Base-by-base conservation (phyloP, 2,113 vertebrate species). In the Microcebus jonahi region DNA sequence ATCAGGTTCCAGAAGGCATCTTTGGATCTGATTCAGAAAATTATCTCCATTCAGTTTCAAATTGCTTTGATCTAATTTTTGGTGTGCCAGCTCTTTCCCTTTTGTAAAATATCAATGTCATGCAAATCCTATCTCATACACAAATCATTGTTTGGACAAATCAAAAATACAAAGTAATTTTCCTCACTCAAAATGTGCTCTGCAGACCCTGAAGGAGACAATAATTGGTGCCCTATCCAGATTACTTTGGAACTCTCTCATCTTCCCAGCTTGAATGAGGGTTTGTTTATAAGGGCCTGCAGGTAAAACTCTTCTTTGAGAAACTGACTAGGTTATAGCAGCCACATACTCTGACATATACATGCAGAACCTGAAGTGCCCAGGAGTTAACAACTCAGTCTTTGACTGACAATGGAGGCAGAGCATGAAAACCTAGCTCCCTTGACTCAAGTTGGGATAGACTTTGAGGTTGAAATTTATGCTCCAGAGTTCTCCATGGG, bases 11-110 rank as follows among this genome's bases (percentile, higher is more conserved):
- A 55, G 70, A 88, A 87, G 9, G 23, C 9, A 80, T 65, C 29
- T 84, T 88, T 88, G 25, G 50, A 55, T 96, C 48, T 50, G 36
- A 83, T 80, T 75, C 50, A 73, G 55, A 84, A 85, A 89, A 85
- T 71, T 45, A 65, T 18, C 34, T 73, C 34, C 36, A 55, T 6
- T 79, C 8, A 79, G 20, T 88, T 92, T 92, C 89, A 85, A 57
- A 73, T 17, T 63, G 6, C 25, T 3, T 4, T 85, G 34, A 79
- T 68, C 50, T 61, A 77, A 75, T 45, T 76, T 80, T 82, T 73
- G 42, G 9, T 75, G 21, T 45, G 45, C 29, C n/a, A 81, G 27
- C 20, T 29, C 82, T 89, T 89, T 71, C 55, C 34, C 15, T 83
- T 94, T 75, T 23, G 29, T 55, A n/a, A 65, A 20, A 10, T 20